Conservation (phyloP, 2,888 invertebrate species). For the Nasonia oneida region DNA sequence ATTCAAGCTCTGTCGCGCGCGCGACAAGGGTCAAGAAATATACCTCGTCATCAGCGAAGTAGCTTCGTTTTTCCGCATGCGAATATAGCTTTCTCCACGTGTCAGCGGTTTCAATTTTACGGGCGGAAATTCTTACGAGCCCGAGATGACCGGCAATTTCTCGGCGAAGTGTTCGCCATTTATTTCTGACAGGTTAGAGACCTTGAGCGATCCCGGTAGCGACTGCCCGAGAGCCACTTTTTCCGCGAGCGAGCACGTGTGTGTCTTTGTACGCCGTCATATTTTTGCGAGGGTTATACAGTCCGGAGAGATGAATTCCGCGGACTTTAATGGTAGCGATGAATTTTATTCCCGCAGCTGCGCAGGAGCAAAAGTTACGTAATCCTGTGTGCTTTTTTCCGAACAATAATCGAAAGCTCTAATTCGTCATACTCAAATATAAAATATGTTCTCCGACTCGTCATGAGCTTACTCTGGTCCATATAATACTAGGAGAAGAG, state of each 20-base stretch:
- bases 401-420: no score
- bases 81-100: slow-evolving; percentile 40
- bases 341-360: not conserved
- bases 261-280: not conserved
- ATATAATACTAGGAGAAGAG: not conserved
- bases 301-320: not conserved
- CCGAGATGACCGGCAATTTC: slow-evolving; percentile 49
- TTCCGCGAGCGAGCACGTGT: not conserved
- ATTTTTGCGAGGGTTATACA: not conserved
- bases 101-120: slow-evolving; percentile 46
- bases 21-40: not conserved
- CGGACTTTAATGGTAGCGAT: not conserved
- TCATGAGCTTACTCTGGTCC: no score
- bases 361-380: no score
- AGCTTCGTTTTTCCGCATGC: slow-evolving; percentile 23
- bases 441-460: no score
- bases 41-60: not conserved
- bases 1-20: not conserved
- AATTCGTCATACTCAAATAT: no score
- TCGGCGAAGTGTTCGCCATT: slow-evolving; percentile 52
- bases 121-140: slow-evolving; percentile 36
- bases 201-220: not conserved
- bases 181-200: slow-evolving; percentile 41
- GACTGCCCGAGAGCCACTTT: not conserved
- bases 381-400: no score